Evolutionary conservation across 2,113 vertebrate species (phyloP), one percentile per base, ranked within the genome.

Genomic region (Amphilophus citrinellus): DNA sequence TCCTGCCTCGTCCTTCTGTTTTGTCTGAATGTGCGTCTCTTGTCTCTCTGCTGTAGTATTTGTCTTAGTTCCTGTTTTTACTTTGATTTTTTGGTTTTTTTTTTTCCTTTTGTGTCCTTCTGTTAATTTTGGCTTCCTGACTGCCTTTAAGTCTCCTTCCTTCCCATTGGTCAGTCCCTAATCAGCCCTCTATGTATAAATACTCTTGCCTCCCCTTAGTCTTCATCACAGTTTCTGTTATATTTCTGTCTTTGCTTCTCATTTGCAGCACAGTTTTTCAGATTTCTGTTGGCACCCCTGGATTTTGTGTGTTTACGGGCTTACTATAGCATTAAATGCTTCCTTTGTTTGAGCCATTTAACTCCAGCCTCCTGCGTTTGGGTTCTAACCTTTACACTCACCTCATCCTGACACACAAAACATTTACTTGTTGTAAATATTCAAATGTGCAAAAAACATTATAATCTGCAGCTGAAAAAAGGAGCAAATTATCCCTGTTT

Each of bases 1-100:
- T 47, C 5, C 65, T 47, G 22, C 22, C 44, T 47, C 14, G 2
- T 47, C 0, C 0, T 18, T 68, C 65, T 6, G 39, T 68, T 68
- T 42, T 47, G n/a, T 44, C 13, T 66, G 39, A 44, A 66, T 2
- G 39, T 68, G 39, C 0, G 14, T 47, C 7, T 47, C 63, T 66
- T 44, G 13, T 24, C 60, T 20, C 32, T 61, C 11, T 13, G 42
- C 13, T 44, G 11, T 44, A 44, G 30, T 35, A n/a, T 66, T 44
- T 66, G 24, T 14, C 39, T 44, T 66, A 44, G 2, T 66, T 66
- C 0, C 39, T 2, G 22, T 24, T 66, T 66, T 47, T 66, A 44
- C 42, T 44, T 44, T 44, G 42, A 44, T 13, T 11, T 10, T 42
- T 39, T 39, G 42, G 2, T 27, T 27, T 27, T 11, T 42, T 42